phyloP scores from a whole-genome alignment of 2,113 vertebrate genomes.

The Merops nubicus region DNA sequence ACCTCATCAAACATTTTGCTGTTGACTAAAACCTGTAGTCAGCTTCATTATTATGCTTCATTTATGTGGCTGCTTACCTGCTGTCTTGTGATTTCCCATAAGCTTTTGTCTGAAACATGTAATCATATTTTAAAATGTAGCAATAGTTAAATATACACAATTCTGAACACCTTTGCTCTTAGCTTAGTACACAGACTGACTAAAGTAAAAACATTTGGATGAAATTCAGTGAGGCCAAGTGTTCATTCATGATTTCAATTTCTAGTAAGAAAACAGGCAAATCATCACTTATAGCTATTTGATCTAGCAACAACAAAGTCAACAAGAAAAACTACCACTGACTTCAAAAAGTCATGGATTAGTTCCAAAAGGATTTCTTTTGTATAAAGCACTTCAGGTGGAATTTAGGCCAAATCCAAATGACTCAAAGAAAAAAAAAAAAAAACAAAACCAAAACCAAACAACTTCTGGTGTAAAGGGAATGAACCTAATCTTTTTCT shows the following conservation, averaged over 20 bases:
- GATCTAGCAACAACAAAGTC: not conserved
- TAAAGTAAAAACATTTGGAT: not conserved
- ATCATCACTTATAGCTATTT: not conserved
- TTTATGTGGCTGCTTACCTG: not conserved
- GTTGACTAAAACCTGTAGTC: slow-evolving; percentile 12
- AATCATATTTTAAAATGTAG: not conserved
- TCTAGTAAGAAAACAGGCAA: not conserved
- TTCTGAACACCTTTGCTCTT: not conserved
- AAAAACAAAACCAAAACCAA: no score
- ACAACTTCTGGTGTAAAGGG: not conserved
- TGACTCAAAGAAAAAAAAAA: not conserved
- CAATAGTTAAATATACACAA: not conserved
- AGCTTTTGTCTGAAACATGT: not conserved
- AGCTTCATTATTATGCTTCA: not conserved
- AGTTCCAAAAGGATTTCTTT: not conserved
- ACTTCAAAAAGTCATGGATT: not conserved
- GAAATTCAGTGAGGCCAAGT: not conserved
- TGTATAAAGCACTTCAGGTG: not conserved
- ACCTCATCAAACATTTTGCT: slow-evolving; percentile 10
- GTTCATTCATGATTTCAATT: not conserved
- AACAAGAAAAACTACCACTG: not conserved
- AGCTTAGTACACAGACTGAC: no score
- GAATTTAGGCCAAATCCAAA: not conserved
- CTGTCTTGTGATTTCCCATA: not conserved
- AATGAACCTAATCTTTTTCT: not conserved